phyloP scores from a whole-genome alignment of 2,888 invertebrate species.

The Anticlea derivata region DNA sequence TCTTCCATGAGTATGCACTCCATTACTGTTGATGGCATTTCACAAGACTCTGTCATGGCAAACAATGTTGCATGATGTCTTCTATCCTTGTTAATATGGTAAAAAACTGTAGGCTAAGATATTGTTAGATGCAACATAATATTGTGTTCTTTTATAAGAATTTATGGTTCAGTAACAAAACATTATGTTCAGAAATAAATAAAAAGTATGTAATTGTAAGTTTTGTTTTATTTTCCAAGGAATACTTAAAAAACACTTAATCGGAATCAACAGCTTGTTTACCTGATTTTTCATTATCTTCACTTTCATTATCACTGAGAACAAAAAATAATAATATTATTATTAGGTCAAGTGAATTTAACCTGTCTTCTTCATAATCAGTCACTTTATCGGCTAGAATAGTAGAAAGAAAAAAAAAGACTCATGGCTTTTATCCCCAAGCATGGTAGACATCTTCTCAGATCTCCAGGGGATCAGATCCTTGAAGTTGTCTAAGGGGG shows the following conservation, averaged over 20 bases:
- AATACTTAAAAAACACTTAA: slow-evolving; percentile 2
- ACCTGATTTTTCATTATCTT: slow-evolving; percentile 27
- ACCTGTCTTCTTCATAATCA: too few relatives aligned
- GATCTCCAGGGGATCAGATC: too few relatives aligned
- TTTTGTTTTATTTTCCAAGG: slow-evolving; percentile 23
- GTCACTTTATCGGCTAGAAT: too few relatives aligned
- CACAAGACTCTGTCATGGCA: slow-evolving; percentile 23
- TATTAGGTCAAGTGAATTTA: too few relatives aligned
- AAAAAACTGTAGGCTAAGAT: slow-evolving; percentile 14
- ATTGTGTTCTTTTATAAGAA: slow-evolving; percentile 15
- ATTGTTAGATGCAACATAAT: slow-evolving; percentile 12
- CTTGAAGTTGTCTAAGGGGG: too few relatives aligned
- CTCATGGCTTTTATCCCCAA: too few relatives aligned
- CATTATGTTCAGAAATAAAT: slow-evolving; percentile 22
- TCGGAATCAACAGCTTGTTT: slow-evolving; percentile 27
- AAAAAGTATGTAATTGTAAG: slow-evolving; percentile 17
- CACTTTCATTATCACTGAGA: slow-evolving; percentile 38
- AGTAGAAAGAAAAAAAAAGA: too few relatives aligned
- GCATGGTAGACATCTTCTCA: too few relatives aligned
- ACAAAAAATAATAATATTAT: not conserved
- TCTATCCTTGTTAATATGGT: not conserved
- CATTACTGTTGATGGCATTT: slow-evolving; percentile 22
- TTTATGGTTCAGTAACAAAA: slow-evolving; percentile 14
- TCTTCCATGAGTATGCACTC: slow-evolving; percentile 42
- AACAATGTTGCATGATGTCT: slow-evolving; percentile 14